These are phyloP conservation scores for Pollenia angustigena DNA, from an alignment of 2,888 invertebrate genomes.

Conservation along the genomic window DNA sequence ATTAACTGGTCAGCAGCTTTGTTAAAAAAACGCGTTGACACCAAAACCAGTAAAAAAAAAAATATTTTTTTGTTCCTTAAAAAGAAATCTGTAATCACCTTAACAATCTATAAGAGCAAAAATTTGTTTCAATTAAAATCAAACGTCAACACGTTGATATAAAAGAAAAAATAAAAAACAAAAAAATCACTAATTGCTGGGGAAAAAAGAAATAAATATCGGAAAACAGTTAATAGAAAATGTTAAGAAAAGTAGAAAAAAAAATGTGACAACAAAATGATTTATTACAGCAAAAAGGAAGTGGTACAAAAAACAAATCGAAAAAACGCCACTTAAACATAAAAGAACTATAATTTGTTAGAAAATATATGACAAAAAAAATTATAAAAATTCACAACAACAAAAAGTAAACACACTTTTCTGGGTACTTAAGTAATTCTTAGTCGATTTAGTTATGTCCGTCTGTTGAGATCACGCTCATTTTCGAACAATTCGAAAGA, in stretches of 20 bases:
- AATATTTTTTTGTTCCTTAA: neutral
- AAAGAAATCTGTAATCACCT: constrained; percentile 60
- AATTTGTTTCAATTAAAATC: constrained; percentile 73
- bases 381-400: neutral
- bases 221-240: constrained; percentile 13
- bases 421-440: too few relatives aligned
- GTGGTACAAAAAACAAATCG: neutral
- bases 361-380: neutral
- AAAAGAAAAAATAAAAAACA: neutral
- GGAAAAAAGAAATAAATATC: neutral
- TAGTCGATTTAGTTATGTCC: too few relatives aligned
- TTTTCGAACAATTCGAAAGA: too few relatives aligned
- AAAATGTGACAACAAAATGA: constrained; percentile 18
- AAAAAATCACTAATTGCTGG: constrained; percentile 47
- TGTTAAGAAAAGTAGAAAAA: constrained; percentile 4
- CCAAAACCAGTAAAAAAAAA: constrained; percentile 3
- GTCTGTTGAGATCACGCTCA: too few relatives aligned
- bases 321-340: neutral
- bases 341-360: too few relatives aligned
- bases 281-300: constrained; percentile 29
- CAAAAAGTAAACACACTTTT: too few relatives aligned
- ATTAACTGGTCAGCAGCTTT: constrained; percentile 46
- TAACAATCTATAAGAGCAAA: constrained; percentile 31
- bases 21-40: constrained; percentile 11
- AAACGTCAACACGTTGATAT: constrained; percentile 74